Base-by-base conservation (phyloP, 2,888 invertebrate genomes). In the Amblyjoppa proteus region DNA sequence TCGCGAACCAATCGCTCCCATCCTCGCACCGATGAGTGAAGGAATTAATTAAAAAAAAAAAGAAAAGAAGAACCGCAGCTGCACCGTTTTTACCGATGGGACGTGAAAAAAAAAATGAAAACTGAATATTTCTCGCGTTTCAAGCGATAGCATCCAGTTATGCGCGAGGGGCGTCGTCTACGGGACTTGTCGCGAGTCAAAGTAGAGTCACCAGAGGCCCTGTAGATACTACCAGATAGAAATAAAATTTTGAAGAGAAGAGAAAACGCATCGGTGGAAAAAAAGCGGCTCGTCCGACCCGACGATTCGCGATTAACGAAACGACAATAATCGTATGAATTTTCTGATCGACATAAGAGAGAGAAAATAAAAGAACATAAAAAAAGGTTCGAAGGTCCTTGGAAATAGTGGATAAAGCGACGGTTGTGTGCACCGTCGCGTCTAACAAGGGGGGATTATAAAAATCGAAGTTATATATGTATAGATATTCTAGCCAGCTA, bases 391-490 rank as follows among this genome's bases (percentile, higher is more conserved):
- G 41, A 81, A 77, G 74, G 51, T 81, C 64, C 61, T 68, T 61
- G 69, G 41, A 66, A 71, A 84, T 80, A 78, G 53, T 74, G 69
- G 75, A 77, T 58, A 77, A 85, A 79, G 64, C 76, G 77, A 84
- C 83, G 51, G 75, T 20, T 20, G 20, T 78, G 76, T 41, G 75
- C 56, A 56, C 49, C 81, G 73, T 84, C 71, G 61, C 85, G 53
- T 82, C 89, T 92, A 92, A 92, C 90, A 91, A 92, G 90, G 91
- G 92, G 90, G 86, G 89, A 91, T 91, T 84, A 93, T 91, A 91
- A 93, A 93, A 93, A 93, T 84, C 71, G 66, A 88, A 88, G 85
- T 87, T 87, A 87, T 86, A 87, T 73, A 84, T 83, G 87, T 90
- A 90, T 89, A 90, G 88, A 88, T 91, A 89, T 90, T 89, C 91